Evolutionary conservation across 2,797 vertebrate genomes (phyloP).

Genomic region (Phylloscopus collybita): DNA sequence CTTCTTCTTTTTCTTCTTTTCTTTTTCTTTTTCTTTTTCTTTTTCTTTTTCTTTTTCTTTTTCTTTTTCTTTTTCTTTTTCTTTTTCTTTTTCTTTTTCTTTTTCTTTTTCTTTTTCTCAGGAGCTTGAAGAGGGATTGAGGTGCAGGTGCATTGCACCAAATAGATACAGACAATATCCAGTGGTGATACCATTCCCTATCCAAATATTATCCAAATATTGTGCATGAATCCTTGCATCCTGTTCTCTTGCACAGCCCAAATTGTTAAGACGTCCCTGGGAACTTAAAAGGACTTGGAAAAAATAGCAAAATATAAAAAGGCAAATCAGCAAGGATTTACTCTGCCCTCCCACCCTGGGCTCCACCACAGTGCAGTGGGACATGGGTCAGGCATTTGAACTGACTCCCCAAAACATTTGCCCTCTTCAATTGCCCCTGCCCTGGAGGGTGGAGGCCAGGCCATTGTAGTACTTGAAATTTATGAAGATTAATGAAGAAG

Average conservation of each 20-base stretch:
- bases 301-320: not conserved
- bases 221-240: not conserved
- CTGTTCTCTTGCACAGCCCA: not conserved
- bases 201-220: not conserved
- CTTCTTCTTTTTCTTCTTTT: no score
- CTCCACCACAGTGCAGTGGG: rapidly evolving
- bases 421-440: constrained; percentile 73
- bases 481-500: constrained; percentile 79
- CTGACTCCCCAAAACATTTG: constrained; percentile 77
- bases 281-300: not conserved
- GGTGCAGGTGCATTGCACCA: not conserved
- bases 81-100: no score
- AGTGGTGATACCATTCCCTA: not conserved
- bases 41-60: no score
- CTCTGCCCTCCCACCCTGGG: not conserved
- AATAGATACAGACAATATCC: not conserved
- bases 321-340: not conserved
- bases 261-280: not conserved
- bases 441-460: constrained; percentile 66
- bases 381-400: constrained; percentile 14
- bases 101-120: not conserved
- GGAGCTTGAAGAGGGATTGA: not conserved
- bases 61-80: no score
- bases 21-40: no score
- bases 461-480: constrained; percentile 76